Conservation (phyloP, 2,113 vertebrate genomes). For the Isichthys henryi region DNA sequence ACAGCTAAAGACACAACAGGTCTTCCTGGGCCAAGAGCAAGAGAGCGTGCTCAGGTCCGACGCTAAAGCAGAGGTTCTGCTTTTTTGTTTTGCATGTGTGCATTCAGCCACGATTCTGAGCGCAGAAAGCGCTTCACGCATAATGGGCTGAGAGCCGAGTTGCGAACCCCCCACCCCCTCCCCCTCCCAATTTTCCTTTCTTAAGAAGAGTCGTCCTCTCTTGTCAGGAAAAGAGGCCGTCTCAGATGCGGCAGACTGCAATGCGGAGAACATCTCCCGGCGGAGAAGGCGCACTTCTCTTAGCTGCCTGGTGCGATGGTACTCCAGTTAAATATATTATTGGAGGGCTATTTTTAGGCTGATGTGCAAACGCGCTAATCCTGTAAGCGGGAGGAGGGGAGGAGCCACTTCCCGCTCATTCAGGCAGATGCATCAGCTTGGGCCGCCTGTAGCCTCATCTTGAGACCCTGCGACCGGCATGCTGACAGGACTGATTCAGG, state of each 20-base stretch:
- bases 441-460: neutral
- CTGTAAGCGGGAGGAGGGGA: conserved; percentile 49
- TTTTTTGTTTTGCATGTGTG: neutral
- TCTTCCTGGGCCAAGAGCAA: neutral
- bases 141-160: neutral
- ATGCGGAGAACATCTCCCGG: conserved; percentile 6
- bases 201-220: neutral
- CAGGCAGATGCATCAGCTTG: neutral
- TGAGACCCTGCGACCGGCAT: neutral
- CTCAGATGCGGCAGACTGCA: neutral
- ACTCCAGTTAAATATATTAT: conserved; percentile 66
- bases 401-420: conserved; percentile 30
- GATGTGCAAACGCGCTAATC: conserved; percentile 67
- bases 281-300: conserved; percentile 35
- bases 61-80: neutral
- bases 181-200: neutral
- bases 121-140: neutral
- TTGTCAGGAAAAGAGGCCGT: neutral
- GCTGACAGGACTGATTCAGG: neutral
- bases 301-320: conserved; percentile 50
- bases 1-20: neutral
- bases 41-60: neutral
- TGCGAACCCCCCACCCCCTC: neutral
- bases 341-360: conserved; percentile 63
- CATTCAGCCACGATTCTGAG: neutral